These are phyloP conservation scores for Drosophila tripunctata DNA, from an alignment of 2,888 invertebrate genomes.

Conservation along the genomic window DNA sequence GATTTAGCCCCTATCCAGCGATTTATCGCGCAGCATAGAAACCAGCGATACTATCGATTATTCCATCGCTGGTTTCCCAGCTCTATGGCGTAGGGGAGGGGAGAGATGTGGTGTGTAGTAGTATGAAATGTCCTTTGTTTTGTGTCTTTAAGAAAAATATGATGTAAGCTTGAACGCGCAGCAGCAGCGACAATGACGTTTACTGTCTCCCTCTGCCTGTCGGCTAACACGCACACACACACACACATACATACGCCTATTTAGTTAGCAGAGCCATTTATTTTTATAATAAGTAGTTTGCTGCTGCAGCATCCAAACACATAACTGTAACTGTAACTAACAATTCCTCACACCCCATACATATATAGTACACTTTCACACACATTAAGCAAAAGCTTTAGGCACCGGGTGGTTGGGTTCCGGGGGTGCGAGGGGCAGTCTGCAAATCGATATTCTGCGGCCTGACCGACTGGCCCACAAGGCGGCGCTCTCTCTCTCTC, in stretches of 20 bases:
- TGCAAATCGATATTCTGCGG: slow-evolving; percentile 78
- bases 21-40: no score
- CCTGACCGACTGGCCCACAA: slow-evolving; percentile 77
- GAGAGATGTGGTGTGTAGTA: no score
- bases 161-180: slow-evolving; percentile 68
- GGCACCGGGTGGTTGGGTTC: background rate
- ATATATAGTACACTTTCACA: slow-evolving; percentile 8
- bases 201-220: slow-evolving; percentile 1
- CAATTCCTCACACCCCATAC: slow-evolving; percentile 23
- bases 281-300: slow-evolving; percentile 61
- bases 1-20: no score
- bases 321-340: slow-evolving; percentile 59
- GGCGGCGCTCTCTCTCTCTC: slow-evolving; percentile 31
- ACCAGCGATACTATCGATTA: no score
- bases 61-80: no score
- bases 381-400: slow-evolving; percentile 54
- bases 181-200: slow-evolving; percentile 25
- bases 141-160: slow-evolving; percentile 66
- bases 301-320: slow-evolving; percentile 58
- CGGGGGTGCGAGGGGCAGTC: slow-evolving; percentile 1
- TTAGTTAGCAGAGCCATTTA: slow-evolving; percentile 67
- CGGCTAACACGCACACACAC: background rate
- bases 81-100: no score
- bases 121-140: slow-evolving; percentile 54
- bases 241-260: slow-evolving; percentile 6